Percentiles rank a stretch among this genome's conserved stretches.
Conservation (phyloP, 2,888 invertebrate species). For the Melinaea menophilus region DNA sequence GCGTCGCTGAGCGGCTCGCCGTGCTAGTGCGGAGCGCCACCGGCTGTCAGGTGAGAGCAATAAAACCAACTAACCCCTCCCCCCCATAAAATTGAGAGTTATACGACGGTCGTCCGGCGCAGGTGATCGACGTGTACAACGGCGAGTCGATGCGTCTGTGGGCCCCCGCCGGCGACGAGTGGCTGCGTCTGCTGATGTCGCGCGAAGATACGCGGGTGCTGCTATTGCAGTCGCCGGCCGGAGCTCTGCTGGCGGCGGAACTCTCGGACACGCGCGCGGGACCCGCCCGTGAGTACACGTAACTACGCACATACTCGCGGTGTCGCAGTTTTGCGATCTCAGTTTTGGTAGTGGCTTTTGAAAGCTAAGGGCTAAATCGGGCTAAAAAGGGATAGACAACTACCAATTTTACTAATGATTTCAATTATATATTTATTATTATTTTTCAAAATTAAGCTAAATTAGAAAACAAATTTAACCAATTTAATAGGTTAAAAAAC, state of each 20-base stretch:
- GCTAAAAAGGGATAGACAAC: too few relatives aligned
- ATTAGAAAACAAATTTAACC: too few relatives aligned
- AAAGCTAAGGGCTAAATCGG: too few relatives aligned
- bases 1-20: background rate
- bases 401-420: too few relatives aligned
- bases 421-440: too few relatives aligned
- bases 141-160: conserved; percentile 32
- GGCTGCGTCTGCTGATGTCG: conserved; percentile 39
- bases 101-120: conserved; percentile 12
- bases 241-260: conserved; percentile 4
- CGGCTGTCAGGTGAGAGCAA: conserved; percentile 8
- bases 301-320: background rate
- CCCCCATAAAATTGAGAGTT: background rate
- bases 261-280: background rate
- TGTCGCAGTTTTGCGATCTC: background rate
- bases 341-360: too few relatives aligned
- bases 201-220: conserved; percentile 40
- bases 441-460: too few relatives aligned
- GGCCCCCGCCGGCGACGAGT: conserved; percentile 41
- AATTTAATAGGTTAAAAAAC: too few relatives aligned
- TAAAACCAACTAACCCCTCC: background rate
- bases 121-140: conserved; percentile 55
- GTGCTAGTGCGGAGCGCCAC: conserved; percentile 35
- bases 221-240: conserved; percentile 61
- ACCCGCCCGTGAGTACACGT: conserved; percentile 24